phyloP scores from a whole-genome alignment of 2,888 invertebrate genomes.

The Mactromeris polynyma region DNA sequence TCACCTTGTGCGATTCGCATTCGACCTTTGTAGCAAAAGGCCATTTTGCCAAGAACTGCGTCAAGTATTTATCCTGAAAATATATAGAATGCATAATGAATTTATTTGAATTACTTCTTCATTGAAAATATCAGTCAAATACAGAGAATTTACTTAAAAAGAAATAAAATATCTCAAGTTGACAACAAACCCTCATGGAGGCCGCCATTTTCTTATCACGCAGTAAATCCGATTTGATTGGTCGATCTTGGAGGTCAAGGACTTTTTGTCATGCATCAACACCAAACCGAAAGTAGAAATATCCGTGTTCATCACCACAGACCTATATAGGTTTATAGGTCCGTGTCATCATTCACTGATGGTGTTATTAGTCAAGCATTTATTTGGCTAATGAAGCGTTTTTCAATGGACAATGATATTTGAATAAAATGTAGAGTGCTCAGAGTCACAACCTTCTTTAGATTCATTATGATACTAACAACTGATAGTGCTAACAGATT shows the following conservation, averaged over 20 bases:
- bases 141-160: not conserved
- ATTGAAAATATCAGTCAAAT: not conserved
- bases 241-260: constrained; percentile 32
- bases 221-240: constrained; percentile 52
- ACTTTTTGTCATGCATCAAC: not conserved
- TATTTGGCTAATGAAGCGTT: too few relatives aligned
- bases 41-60: constrained; percentile 78
- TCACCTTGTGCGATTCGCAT: constrained; percentile 80
- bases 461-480: too few relatives aligned
- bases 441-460: too few relatives aligned
- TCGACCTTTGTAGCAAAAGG: constrained; percentile 74
- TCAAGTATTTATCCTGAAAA: constrained; percentile 75
- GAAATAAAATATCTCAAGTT: not conserved
- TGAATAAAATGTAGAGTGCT: too few relatives aligned
- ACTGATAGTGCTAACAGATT: too few relatives aligned
- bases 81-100: not conserved
- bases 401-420: too few relatives aligned
- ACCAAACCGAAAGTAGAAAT: constrained; percentile 32
- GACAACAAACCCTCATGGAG: constrained; percentile 64
- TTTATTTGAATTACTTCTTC: not conserved
- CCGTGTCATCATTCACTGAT: too few relatives aligned
- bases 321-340: too few relatives aligned
- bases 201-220: constrained; percentile 71
- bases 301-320: too few relatives aligned
- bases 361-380: too few relatives aligned